Evolutionary conservation across 2,113 vertebrate species (phyloP).

Genomic region (Vidua macroura): DNA sequence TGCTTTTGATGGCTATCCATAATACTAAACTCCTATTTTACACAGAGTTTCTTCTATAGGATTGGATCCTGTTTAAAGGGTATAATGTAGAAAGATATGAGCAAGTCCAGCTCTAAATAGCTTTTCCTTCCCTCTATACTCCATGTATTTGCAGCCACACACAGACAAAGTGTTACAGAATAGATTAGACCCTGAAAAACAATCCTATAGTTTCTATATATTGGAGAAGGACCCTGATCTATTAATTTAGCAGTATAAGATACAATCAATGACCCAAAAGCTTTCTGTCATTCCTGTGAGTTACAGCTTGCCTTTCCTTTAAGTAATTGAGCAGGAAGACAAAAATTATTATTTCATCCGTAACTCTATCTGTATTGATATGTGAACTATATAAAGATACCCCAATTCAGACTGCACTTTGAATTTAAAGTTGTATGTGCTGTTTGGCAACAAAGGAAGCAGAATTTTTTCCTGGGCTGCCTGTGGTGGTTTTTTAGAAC

Average conservation of each 20-base stretch:
- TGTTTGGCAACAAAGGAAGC: slow-evolving; percentile 43
- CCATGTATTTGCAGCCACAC: not conserved
- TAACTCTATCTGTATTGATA: not conserved
- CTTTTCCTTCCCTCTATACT: not conserved
- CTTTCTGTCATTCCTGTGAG: not conserved
- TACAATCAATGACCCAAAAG: not conserved
- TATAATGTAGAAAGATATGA: not conserved
- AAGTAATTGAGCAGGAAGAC: not conserved
- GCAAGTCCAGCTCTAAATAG: not conserved
- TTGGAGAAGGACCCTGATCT: not conserved
- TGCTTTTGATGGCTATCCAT: not conserved
- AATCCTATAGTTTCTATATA: not conserved
- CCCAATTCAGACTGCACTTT: slow-evolving; percentile 23
- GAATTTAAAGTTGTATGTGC: slow-evolving; percentile 45
- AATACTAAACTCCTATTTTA: not conserved
- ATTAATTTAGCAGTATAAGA: not conserved
- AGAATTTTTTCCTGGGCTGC: slow-evolving; percentile 42
- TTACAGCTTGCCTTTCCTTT: not conserved
- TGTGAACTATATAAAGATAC: slow-evolving; percentile 8
- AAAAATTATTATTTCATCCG: not conserved
- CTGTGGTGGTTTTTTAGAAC: slow-evolving; percentile 50
- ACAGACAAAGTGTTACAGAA: not conserved
- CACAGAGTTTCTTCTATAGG: accelerated
- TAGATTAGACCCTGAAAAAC: not conserved
- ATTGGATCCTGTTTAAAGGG: not conserved